Percentiles rank a stretch among this genome's conserved stretches.
These are phyloP conservation scores for Onychorhynchus coronatus DNA, from an alignment of 2,113 vertebrate genomes.

Conservation along the genomic window DNA sequence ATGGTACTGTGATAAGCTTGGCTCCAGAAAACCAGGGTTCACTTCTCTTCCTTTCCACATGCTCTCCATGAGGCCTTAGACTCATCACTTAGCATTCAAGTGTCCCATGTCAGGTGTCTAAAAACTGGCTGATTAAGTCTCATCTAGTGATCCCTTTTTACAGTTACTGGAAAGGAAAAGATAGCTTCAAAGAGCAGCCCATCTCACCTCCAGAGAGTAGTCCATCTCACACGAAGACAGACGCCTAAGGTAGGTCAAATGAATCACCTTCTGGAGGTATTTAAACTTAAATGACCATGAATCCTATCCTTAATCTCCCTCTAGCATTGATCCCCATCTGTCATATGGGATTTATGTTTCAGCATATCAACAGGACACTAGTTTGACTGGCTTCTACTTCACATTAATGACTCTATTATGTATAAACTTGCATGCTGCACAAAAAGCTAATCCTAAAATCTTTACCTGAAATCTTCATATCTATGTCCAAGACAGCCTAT, in stretches of 20 bases:
- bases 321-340: slow-evolving; percentile 22
- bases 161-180: background rate
- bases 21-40: background rate
- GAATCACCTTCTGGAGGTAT: slow-evolving; percentile 49
- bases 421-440: background rate
- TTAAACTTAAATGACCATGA: slow-evolving; percentile 42
- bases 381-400: background rate
- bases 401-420: background rate
- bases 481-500: background rate
- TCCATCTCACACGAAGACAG: background rate
- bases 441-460: background rate
- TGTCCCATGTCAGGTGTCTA: background rate
- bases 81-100: background rate
- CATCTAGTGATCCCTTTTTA: background rate
- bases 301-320: slow-evolving; percentile 27
- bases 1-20: background rate
- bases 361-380: background rate
- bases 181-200: background rate
- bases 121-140: background rate
- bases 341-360: background rate
- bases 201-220: background rate
- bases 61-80: background rate
- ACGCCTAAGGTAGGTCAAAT: slow-evolving; percentile 11
- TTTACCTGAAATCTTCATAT: background rate
- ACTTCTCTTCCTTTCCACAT: background rate